phyloP scores from a whole-genome alignment of 2,113 vertebrate species.

The Bubo scandiacus region DNA sequence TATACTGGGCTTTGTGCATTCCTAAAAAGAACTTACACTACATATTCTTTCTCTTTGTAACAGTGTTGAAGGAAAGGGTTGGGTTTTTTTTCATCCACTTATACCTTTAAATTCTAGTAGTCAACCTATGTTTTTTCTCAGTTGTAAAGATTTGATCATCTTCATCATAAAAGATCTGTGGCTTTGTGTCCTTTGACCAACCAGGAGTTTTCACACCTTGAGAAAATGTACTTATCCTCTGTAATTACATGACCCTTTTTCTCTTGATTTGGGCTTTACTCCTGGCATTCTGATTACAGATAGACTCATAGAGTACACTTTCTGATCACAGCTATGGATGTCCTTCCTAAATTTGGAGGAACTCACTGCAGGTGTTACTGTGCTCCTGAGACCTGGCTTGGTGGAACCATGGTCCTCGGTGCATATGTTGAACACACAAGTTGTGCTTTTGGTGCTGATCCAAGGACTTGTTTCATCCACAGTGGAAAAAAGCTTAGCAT shows the following conservation, averaged over 20 bases:
- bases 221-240: not conserved
- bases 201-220: not conserved
- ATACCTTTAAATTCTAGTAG: not conserved
- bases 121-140: not conserved
- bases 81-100: not conserved
- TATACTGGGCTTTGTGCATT: not conserved
- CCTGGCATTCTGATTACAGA: not conserved
- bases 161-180: not conserved
- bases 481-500: not conserved
- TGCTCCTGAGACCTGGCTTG: not conserved
- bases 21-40: not conserved
- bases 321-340: not conserved
- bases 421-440: not conserved
- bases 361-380: not conserved
- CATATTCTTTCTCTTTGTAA: not conserved
- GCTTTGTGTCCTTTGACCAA: not conserved
- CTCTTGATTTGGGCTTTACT: not conserved
- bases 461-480: not conserved
- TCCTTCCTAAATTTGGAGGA: not conserved
- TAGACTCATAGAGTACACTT: not conserved
- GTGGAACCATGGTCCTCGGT: accelerated
- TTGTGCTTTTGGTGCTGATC: not conserved
- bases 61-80: not conserved
- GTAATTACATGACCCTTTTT: not conserved
- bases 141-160: not conserved